phyloP scores from a whole-genome alignment of 2,888 invertebrate genomes.

The Lymantria monacha region DNA sequence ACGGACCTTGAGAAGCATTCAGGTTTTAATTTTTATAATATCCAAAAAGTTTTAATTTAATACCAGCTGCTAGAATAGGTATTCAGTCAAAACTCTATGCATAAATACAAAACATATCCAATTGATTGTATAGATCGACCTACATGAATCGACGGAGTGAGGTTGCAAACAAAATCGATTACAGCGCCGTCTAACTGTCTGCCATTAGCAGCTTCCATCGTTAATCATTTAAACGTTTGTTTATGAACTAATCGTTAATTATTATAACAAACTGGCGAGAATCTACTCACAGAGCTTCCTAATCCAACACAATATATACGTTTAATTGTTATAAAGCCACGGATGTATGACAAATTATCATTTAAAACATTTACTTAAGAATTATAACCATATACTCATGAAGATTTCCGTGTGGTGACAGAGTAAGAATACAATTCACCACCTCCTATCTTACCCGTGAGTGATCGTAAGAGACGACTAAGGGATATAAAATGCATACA shows the following conservation, averaged over 20 bases:
- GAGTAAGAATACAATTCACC: no score
- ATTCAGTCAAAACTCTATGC: no score
- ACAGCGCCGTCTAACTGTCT: constrained; percentile 6
- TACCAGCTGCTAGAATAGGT: no score
- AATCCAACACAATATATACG: neutral
- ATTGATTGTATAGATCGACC: neutral
- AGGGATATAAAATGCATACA: no score
- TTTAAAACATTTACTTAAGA: constrained; percentile 14
- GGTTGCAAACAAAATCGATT: constrained; percentile 10
- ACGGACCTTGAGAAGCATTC: no score
- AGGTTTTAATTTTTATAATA: no score
- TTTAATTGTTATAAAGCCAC: no score
- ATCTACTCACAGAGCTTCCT: neutral
- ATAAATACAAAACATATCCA: neutral
- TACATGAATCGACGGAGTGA: neutral
- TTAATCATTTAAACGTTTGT: constrained; percentile 19
- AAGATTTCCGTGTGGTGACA: no score
- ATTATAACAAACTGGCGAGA: neutral
- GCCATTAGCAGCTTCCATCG: constrained; percentile 16
- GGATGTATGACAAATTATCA: neutral
- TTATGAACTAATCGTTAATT: constrained; percentile 14
- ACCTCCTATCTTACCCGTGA: no score
- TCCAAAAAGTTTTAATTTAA: no score
- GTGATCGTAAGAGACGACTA: no score
- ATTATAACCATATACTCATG: no score